Percentiles rank a stretch among this genome's conserved stretches.
Evolutionary conservation across 2,797 vertebrate genomes (phyloP).

Genomic region (Tenualosa thibaudeaui): DNA sequence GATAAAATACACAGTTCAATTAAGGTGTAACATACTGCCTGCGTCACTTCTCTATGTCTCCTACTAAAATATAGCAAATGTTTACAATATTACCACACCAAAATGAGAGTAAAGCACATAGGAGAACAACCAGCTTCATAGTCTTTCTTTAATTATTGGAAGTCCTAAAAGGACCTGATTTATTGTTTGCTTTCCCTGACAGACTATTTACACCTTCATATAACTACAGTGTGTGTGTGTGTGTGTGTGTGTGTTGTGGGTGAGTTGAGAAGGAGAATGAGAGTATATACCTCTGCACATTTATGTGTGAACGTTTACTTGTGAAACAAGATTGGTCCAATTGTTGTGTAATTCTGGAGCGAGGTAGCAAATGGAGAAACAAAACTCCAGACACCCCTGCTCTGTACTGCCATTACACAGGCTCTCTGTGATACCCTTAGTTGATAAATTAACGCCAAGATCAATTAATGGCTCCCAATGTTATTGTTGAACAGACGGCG

Average conservation of each 20-base stretch:
- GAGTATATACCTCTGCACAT: background rate
- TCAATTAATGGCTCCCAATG: slow-evolving; percentile 74
- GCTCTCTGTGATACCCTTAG: slow-evolving; percentile 62
- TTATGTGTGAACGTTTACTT: background rate
- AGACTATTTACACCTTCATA: background rate
- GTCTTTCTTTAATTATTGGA: background rate
- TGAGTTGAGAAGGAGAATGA: background rate
- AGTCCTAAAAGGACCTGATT: background rate
- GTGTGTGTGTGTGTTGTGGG: background rate
- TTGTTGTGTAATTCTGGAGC: slow-evolving; percentile 40
- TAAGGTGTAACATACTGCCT: background rate
- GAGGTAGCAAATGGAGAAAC: slow-evolving; percentile 54
- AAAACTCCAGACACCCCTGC: slow-evolving; percentile 36
- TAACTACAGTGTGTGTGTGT: background rate
- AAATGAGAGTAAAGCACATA: background rate
- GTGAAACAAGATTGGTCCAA: slow-evolving; percentile 36
- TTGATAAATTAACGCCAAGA: slow-evolving; percentile 77
- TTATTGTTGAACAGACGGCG: slow-evolving; percentile 65
- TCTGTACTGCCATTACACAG: slow-evolving; percentile 52
- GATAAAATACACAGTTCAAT: no score
- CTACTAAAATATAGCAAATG: background rate
- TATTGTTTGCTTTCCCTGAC: background rate
- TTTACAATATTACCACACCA: background rate
- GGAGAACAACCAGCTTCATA: background rate
- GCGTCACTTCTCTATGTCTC: background rate